phyloP scores from a whole-genome alignment of 2,797 vertebrate species.

The Melanotaenia nigrans region DNA sequence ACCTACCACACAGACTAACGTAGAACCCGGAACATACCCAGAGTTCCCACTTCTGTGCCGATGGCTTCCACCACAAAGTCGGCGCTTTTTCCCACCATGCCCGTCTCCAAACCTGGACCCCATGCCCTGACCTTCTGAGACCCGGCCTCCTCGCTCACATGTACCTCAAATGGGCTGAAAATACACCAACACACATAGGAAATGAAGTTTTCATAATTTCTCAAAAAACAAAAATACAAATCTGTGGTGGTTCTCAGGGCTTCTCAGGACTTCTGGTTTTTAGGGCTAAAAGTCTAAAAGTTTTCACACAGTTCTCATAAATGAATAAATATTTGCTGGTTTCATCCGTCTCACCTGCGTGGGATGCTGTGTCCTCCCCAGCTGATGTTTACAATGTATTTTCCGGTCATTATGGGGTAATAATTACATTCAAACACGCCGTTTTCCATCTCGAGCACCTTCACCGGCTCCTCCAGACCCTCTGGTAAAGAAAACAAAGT shows the following conservation, averaged over 20 bases:
- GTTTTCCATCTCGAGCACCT: conserved; percentile 84
- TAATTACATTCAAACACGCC: conserved; percentile 91
- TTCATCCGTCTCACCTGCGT: conserved; percentile 84
- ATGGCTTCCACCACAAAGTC: conserved; percentile 97
- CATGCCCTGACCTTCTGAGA: conserved; percentile 94
- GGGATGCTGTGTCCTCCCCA: conserved; percentile 93
- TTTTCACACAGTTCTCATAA: background rate
- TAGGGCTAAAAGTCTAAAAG: too few relatives aligned
- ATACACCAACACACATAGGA: background rate
- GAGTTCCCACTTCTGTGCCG: conserved; percentile 92
- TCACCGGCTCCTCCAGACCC: conserved; percentile 90
- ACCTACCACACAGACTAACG: too few relatives aligned
- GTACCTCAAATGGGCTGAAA: conserved; percentile 90
- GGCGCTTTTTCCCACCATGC: conserved; percentile 91
- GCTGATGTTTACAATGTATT: conserved; percentile 86
- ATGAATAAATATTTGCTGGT: background rate
- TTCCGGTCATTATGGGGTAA: conserved; percentile 86
- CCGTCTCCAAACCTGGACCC: conserved; percentile 93
- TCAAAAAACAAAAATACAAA: background rate
- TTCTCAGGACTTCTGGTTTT: background rate
- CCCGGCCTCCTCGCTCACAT: conserved; percentile 87
- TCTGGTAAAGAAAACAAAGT: conserved; percentile 67
- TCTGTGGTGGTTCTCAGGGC: conserved; percentile 4
- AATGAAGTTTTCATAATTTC: background rate
- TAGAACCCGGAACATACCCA: conserved; percentile 80